These are phyloP conservation scores for Bellardia pandia DNA, from an alignment of 2,888 invertebrate species.

Conservation along the genomic window DNA sequence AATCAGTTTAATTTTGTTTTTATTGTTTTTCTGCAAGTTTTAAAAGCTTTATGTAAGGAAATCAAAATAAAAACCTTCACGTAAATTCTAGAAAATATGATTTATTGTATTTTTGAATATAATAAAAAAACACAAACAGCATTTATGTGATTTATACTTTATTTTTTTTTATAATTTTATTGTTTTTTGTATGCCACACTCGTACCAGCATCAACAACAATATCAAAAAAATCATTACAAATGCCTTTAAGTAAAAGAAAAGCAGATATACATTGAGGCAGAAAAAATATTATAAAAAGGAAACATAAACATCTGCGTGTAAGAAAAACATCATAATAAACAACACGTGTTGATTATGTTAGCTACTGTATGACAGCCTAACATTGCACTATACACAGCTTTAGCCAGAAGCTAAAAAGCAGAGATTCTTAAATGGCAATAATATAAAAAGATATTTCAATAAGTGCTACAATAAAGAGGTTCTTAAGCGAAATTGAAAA, in stretches of 20 bases:
- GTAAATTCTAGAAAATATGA: slow-evolving; percentile 14
- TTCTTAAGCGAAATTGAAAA: no score
- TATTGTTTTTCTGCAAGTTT: slow-evolving; percentile 6
- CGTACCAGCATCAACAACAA: neutral
- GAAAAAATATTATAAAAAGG: slow-evolving; percentile 16
- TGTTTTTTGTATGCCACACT: neutral
- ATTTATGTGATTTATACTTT: slow-evolving; percentile 10
- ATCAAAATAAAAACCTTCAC: neutral
- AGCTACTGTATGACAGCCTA: slow-evolving; percentile 19
- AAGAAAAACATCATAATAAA: slow-evolving; percentile 51
- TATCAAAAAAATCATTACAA: slow-evolving; percentile 15
- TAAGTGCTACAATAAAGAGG: no score
- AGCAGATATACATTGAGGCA: neutral
- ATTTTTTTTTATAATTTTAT: no score
- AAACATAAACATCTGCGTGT: slow-evolving; percentile 49
- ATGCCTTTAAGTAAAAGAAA: slow-evolving; percentile 4
- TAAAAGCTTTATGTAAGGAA: slow-evolving; percentile 7
- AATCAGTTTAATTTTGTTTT: slow-evolving; percentile 20
- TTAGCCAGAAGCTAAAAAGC: neutral
- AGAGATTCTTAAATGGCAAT: neutral
- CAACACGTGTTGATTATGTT: slow-evolving; percentile 59
- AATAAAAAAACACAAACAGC: neutral
- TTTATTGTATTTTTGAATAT: slow-evolving; percentile 39
- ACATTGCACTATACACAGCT: neutral
- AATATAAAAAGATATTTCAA: no score